Base-by-base conservation (phyloP, 1,140 invertebrate genomes). In the Galleria mellonella region DNA sequence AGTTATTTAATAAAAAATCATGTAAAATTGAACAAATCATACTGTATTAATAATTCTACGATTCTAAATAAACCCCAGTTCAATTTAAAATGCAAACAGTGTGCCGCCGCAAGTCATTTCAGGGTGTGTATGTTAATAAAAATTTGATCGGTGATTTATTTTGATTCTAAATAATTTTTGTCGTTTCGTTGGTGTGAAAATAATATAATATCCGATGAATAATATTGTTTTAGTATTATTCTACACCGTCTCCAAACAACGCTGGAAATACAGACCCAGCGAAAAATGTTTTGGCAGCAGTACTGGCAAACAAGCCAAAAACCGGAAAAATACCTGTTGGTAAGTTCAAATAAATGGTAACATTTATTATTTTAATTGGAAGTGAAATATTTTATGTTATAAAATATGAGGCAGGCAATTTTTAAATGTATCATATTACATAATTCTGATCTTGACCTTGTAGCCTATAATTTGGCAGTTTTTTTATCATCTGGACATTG, bases 251-350 rank as follows among this genome's bases (percentile, higher is more conserved):
- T 41, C 48, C 72, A 30, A 69, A 41, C 50, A 68, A 55, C 55
- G 10, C 53, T 31, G 59, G 54, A 28, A 61, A 72, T 0, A 50
- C 57, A 7, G 75, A 85, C 48, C 44, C 78, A 4, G 84, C 81
- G 1, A 85, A 86, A 72, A 85, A 85, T 77, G 74, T 87, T 38
- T 67, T 87, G 59, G 81, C 86, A 47, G 78, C 79, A 9, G 77
- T 87, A 41, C 77, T 87, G 64, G 72, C 72, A 44, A 86, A 83
- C 61, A 82, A 72, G 66, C 81, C 79, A n/a, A 87, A 85, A 68
- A 77, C 73, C 50, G 75, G 74, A 17, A 86, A 85, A 79, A 83
- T 85, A 55, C 77, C 82, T 51, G 71, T 78, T 66, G 85, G 86
- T 87, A 71, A 75, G 79, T 65, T n/a, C 1, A 17, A 8, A 15